Evolutionary conservation across 2,797 vertebrate genomes (phyloP), one percentile per base, ranked within the genome.

Genomic region (Neomorphus geoffroyi): DNA sequence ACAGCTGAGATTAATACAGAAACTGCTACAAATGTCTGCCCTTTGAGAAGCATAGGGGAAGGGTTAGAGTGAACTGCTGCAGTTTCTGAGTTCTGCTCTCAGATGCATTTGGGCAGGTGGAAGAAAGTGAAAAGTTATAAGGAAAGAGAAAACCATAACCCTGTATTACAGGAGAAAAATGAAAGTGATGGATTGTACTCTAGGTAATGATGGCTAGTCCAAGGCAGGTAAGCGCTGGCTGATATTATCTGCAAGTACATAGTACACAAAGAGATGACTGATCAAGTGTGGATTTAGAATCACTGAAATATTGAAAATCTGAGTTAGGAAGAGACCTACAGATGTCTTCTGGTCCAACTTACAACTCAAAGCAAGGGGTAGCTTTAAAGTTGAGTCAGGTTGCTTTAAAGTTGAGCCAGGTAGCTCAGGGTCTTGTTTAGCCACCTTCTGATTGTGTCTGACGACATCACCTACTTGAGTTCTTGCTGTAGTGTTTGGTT

Each of bases 1-100:
- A 6, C 28, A 58, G 45, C 39, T 91, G 58, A 9, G 6, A 41
- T 96, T 97, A 94, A 91, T 95, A 62, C 24, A 93, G 71, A 89
- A 97, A 86, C 60, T 6, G 6, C 30, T 17, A 30, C 30, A 79
- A 92, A 32, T 28, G 23, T 23, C 6, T 46, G 6, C 45, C 30
- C 17, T 80, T 82, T 85, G 35, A 88, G 74, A 46, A 56, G n/a
- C 9, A 12, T 14, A 9, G 33, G 18, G 60, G 18, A 71, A 74
- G 13, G 65, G 22, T 74, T 81, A 41, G 7, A 62, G 11, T 18
- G 3, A 33, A 43, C 26, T 46, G 18, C 21, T 89, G 35, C 18
- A 48, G 1, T 18, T 88, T 67, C 58, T 84, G 77, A 13, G 41
- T 95, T 89, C 70, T 80, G 39, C 21, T 89, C 6, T 21, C 37